Base-by-base conservation (phyloP, 2,113 vertebrate species). In the Tenebrosternarchus preto region DNA sequence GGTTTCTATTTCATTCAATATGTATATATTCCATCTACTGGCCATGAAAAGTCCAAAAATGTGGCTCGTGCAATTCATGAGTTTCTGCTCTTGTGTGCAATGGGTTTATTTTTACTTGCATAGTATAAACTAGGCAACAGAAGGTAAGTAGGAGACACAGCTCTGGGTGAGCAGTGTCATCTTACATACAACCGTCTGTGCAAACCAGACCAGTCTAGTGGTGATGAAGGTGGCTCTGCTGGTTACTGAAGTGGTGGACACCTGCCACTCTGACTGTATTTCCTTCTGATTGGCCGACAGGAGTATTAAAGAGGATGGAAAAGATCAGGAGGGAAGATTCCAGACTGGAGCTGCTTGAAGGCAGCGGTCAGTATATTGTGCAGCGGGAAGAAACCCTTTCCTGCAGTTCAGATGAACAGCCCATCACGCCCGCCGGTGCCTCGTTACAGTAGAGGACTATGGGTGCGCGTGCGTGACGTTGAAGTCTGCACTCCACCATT, bases 1-100 rank as follows among this genome's bases (percentile, higher is more conserved):
- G 79, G 71, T 78, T 55, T 87, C 43, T 7, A 66, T 79, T 43
- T 59, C 50, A 33, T 80, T 81, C 56, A 33, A 82, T 74, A 76
- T 74, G 25, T 69, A 27, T 76, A 78, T 22, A 74, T 86, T 80
- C 79, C 69, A 64, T 78, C 77, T 27, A 79, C 33, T 24, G 50
- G 19, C 55, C 46, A 50, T 75, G 64, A 76, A 79, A 81, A 63
- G 70, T 59, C 46, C 61, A 68, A 27, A 78, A 60, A 83, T 55
- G 24, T 70, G 59, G 61, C 73, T 19, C 12, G 7, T 59, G 31
- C 63, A 57, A 73, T 63, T 77, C 56, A 43, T 82, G 53, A 86
- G 73, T 36, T 50, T 50, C 43, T 50, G 11, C 43, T 12, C 43
- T 50, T 15, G 8, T 50, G 19, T 82, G 76, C 77, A 79, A 68